Evolutionary conservation across 64 coral and sea anemone genomes (phyloP).

Genomic region (Stichodactyla mertensii): DNA sequence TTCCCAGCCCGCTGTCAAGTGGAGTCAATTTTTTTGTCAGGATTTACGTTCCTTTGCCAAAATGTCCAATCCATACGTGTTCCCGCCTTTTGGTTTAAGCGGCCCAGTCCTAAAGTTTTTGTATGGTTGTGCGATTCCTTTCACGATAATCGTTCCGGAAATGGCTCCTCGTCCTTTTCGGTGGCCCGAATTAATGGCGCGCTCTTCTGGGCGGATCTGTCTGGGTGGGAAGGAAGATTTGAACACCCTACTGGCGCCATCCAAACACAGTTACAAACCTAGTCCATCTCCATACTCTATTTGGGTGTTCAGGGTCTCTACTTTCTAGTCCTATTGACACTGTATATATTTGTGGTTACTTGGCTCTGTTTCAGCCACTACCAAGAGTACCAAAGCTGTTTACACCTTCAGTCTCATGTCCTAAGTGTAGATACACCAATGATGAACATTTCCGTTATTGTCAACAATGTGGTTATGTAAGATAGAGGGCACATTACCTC

Average conservation of each 20-base stretch:
- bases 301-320: not conserved
- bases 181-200: constrained; percentile 31
- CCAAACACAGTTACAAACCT: not conserved
- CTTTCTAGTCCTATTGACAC: not conserved
- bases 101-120: constrained; percentile 8
- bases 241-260: not conserved
- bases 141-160: not conserved
- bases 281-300: not conserved
- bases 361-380: not conserved
- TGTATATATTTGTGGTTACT: not conserved
- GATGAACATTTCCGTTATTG: constrained; percentile 23
- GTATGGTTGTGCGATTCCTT: not conserved
- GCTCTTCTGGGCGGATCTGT: not conserved
- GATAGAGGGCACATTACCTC: not conserved
- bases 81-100: not conserved
- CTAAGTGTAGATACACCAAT: constrained; percentile 23
- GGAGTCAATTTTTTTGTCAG: constrained; percentile 28
- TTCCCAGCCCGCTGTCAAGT: not conserved
- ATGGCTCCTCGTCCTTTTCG: constrained; percentile 9
- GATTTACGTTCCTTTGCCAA: not conserved
- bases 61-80: constrained; percentile 21
- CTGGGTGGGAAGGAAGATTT: not conserved
- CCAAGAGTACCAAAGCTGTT: constrained; percentile 16
- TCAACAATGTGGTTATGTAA: constrained; percentile 25
- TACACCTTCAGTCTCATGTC: constrained; percentile 13